Base-by-base conservation (phyloP, 2,797 vertebrate genomes). In the Aeoliscus strigatus region DNA sequence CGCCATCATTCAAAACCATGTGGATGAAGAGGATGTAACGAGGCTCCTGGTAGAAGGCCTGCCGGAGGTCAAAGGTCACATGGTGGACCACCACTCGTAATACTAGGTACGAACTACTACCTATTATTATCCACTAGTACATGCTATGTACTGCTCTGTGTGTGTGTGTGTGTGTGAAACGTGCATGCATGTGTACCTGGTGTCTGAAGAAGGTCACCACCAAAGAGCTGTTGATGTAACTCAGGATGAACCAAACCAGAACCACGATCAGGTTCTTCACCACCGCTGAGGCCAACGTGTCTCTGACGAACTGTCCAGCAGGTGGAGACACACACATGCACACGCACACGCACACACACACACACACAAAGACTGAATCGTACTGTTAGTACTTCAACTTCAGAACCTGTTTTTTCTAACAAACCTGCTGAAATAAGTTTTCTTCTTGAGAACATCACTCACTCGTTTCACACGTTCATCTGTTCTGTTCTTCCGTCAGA, bases 11-110 rank as follows among this genome's bases (percentile, higher is more conserved):
- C 14, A 89, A 76, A 39, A 89, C 86, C 86, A 88, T 89, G 66
- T 89, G 87, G 69, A 87, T 85, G 72, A 89, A 89, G 14, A 89
- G 85, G 62, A 89, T 86, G 64, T 87, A 89, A 12, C 85, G 86
- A 11, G 87, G 83, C 63, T 89, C 79, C n/a, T 84, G 75, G 3
- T 86, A 83, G 43, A 89, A 87, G 0, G 18, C 27, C 75, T 83
- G 56, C 2, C 21, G 21, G 42, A 25, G 16, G 12, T 44, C 2
- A 16, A 11, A 32, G 8, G 21, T 4, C 21, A 9, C 9, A 14
- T 12, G 14, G 23, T 23, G 4, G 21, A 23, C 4, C 8, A 8
- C 21, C 4, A 23, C 8, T 23, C 21, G 4, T 23, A 23, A 23
- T 8, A 23, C 21, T 8, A 23, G 21, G 8, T 23, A 23, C 8